phyloP scores from a whole-genome alignment of 2,888 invertebrate species.

The Apamea sordens region DNA sequence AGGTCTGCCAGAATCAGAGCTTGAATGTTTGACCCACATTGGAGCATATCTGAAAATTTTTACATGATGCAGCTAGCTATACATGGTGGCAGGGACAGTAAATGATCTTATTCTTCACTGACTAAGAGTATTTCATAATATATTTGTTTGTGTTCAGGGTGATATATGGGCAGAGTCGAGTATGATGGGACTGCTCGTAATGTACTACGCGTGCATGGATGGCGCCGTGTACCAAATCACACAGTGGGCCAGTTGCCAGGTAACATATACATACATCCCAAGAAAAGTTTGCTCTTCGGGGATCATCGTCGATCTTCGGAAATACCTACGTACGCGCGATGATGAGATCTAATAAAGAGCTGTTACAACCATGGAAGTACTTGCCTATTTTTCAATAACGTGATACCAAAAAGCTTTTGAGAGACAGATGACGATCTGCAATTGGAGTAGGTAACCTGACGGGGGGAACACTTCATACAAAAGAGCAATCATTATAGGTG shows the following conservation, averaged over 20 bases:
- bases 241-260: slow-evolving; percentile 99
- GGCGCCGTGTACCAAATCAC: slow-evolving; percentile 98
- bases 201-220: slow-evolving; percentile 99
- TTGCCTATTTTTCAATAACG: background rate
- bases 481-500: too few relatives aligned
- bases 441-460: too few relatives aligned
- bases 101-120: background rate
- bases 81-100: too few relatives aligned
- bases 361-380: background rate
- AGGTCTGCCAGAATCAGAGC: background rate
- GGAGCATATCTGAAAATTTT: too few relatives aligned
- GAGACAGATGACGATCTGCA: background rate
- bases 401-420: background rate
- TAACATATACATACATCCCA: slow-evolving; percentile 68
- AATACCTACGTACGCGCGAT: background rate
- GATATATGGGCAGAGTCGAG: slow-evolving; percentile 99
- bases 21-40: too few relatives aligned
- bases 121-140: background rate
- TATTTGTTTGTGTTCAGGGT: slow-evolving; percentile 90
- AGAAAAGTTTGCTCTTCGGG: background rate
- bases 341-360: background rate
- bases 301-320: background rate
- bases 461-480: background rate
- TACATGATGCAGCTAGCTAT: too few relatives aligned
- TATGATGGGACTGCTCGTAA: slow-evolving; percentile 97